A percentile compares a stretch with the other conserved stretches of the same genome.
phyloP scores from a whole-genome alignment of 1,140 invertebrate species.

The Leptonema lineaticorne region DNA sequence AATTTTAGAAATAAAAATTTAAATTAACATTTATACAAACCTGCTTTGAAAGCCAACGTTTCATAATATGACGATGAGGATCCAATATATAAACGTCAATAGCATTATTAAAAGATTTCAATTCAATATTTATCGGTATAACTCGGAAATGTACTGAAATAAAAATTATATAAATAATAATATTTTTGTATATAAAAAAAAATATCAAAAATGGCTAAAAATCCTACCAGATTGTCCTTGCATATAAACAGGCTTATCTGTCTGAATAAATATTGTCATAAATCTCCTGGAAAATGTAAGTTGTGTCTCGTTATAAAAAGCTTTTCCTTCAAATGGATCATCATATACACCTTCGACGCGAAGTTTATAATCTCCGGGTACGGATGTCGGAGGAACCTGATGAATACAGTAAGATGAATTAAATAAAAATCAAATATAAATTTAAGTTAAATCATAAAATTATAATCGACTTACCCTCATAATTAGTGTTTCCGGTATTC shows the following conservation, averaged over 20 bases:
- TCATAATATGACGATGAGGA: constrained; percentile 81
- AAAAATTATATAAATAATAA: constrained; percentile 34
- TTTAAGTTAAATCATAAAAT: neutral
- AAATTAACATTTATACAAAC: constrained; percentile 45
- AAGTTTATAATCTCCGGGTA: constrained; percentile 79
- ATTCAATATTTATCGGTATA: constrained; percentile 85
- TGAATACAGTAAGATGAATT: constrained; percentile 29
- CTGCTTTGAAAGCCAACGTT: constrained; percentile 87
- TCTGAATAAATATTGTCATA: constrained; percentile 94
- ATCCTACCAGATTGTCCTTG: constrained; percentile 79
- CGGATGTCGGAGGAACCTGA: constrained; percentile 78
- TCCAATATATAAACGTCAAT: constrained; percentile 89
- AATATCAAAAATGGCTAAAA: neutral
- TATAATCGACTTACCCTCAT: constrained; percentile 62
- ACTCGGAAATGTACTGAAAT: constrained; percentile 79
- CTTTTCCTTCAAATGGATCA: constrained; percentile 77
- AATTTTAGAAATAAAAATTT: neutral
- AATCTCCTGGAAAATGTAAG: constrained; percentile 78
- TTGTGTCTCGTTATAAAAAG: constrained; percentile 80
- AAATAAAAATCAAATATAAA: constrained; percentile 3
- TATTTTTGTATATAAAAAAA: constrained; percentile 13
- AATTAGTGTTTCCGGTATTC: constrained; percentile 79
- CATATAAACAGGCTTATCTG: constrained; percentile 94
- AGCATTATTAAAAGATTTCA: constrained; percentile 83
- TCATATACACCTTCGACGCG: constrained; percentile 87